Evolutionary conservation across 2,888 invertebrate species (phyloP), one percentile per base, ranked within the genome.

Genomic region (Hirtodrosophila confusa): DNA sequence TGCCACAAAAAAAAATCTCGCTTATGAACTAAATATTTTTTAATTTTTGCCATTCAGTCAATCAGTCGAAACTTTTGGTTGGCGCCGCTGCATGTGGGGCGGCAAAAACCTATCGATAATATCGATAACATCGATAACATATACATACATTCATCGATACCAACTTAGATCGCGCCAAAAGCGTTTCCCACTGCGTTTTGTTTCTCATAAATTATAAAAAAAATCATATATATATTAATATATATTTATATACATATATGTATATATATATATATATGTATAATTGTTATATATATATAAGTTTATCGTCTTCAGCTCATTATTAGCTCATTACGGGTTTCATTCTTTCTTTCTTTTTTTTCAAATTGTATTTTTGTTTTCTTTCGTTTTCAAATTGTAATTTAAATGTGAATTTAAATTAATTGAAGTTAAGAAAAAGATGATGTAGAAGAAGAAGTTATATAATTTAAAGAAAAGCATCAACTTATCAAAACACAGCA

Each of bases 41-140:
- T 74, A 56, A 71, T 86, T 77, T 86, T 87, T 85, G 82, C 89
- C 89, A 89, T 89, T 90, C 89, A 90, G 89, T 90, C 89, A 90
- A 89, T 90, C 89, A 89, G 90, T 90, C 89, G 89, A 89, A 90
- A 89, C 89, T 86, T 86, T 90, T 87, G 89, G 89, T 83, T 68
- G 78, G 75, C 67, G 74, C 69, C 63, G 63, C 68, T 37, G 31
- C 50, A 43, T 44, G 37, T 35, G 51, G 45, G 36, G 41, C 62
- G 57, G 40, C 57, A 33, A 2, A 49, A 44, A 58, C n/a, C 48
- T 61, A 63, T 63, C 72, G 71, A 65, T 66, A 55, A 7, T 31
- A 27, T 12, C 55, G 55, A 45, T 55, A 31, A 31, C 3, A 58
- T 51, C 67, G 66, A 65, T 66, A 66, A 45, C 57, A 65, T 17